These are phyloP conservation scores for Antedon mediterranea DNA, from an alignment of 53 echinoderm and acorn worm genomes.

Conservation along the genomic window DNA sequence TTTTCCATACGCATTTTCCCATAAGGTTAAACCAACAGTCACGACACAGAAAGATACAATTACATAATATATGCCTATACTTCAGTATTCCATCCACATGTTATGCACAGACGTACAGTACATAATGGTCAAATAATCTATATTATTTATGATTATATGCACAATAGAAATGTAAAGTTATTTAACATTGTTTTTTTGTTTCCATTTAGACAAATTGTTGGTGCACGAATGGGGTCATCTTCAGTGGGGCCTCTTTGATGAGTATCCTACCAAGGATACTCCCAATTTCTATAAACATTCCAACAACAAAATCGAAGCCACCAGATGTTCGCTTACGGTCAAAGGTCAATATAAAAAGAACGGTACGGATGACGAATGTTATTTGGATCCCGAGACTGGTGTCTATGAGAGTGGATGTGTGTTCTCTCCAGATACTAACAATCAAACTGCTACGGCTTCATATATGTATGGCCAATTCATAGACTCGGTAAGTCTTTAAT, in stretches of 20 bases:
- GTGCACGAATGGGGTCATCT: conserved; percentile 73
- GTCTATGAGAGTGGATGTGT: conserved; percentile 11
- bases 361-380: not conserved
- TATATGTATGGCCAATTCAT: conserved; percentile 27
- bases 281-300: conserved; percentile 30
- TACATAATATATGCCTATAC: too few relatives aligned
- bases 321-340: conserved; percentile 30
- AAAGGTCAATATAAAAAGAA: conserved; percentile 17
- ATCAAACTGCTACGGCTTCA: conserved; percentile 39
- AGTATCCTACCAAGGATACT: conserved; percentile 26
- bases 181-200: too few relatives aligned
- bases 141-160: too few relatives aligned
- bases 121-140: too few relatives aligned
- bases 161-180: too few relatives aligned
- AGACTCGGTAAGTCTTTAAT: not conserved
- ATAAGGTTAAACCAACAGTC: too few relatives aligned
- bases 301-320: conserved; percentile 28
- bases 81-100: too few relatives aligned
- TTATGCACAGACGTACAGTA: too few relatives aligned
- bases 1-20: too few relatives aligned
- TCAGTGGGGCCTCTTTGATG: conserved; percentile 63
- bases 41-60: too few relatives aligned
- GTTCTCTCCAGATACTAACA: conserved; percentile 15
- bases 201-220: conserved; percentile 26
- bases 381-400: not conserved